These are phyloP conservation scores for Lasioglossum villosulum DNA, from an alignment of 2,888 invertebrate genomes.

Conservation along the genomic window DNA sequence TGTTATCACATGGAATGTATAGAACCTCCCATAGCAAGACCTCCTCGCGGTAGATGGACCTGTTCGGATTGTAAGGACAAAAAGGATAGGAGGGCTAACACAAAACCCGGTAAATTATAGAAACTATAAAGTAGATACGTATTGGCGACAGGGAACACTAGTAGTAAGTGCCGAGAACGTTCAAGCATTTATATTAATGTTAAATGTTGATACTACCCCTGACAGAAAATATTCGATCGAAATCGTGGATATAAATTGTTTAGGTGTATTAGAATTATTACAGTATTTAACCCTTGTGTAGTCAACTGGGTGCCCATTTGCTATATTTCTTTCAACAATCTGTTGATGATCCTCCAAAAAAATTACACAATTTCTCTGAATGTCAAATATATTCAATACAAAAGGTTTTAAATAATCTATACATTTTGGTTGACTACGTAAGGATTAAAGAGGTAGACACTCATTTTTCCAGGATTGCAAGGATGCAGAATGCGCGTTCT, in stretches of 20 bases:
- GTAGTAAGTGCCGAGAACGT: conserved; percentile 3
- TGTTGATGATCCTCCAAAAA: too few species aligned
- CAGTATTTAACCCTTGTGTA: too few species aligned
- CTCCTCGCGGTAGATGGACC: conserved; percentile 88
- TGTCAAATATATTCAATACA: too few species aligned
- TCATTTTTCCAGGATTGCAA: too few species aligned
- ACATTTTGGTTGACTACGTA: too few species aligned
- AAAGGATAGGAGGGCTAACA: conserved; percentile 77
- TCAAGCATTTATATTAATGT: conserved; percentile 15
- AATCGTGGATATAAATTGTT: not conserved
- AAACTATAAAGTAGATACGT: conserved; percentile 8
- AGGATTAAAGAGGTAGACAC: too few species aligned
- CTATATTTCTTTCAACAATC: too few species aligned
- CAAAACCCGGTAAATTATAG: conserved; percentile 77
- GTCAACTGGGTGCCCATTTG: too few species aligned
- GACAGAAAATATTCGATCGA: not conserved
- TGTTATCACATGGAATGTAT: conserved; percentile 91
- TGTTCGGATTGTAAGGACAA: conserved; percentile 87
- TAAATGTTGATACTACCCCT: conserved; percentile 33
- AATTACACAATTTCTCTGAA: too few species aligned
- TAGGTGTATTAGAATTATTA: not conserved
- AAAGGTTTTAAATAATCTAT: too few species aligned
- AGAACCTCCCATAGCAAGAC: conserved; percentile 87
- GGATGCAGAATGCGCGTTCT: too few species aligned
- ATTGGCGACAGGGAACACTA: not conserved